Base-by-base conservation (phyloP, 1,140 invertebrate species). In the Antheraea pernyi region DNA sequence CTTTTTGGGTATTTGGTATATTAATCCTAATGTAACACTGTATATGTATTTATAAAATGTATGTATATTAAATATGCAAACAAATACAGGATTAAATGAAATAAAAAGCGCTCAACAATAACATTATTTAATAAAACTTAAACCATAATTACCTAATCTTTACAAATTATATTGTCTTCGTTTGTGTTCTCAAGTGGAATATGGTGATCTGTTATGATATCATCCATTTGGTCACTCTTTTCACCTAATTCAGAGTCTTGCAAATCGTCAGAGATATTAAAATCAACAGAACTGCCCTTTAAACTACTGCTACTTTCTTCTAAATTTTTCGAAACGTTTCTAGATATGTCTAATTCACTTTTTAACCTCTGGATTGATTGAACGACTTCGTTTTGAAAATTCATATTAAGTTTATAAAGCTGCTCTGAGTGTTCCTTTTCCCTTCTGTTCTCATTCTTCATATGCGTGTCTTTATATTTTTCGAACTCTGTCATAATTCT, bases 371-470 rank as follows among this genome's bases (percentile, higher is more conserved):
- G 90, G 60, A 92, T 81, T 0, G 86, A 77, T 68, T 92, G 88
- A 19, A 92, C 85, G 0, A 92, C 88, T 74, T 92, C 90, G 59
- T 84, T 90, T 70, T 92, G 90, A 69, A 88, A 91, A 77, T 85
- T 92, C 86, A 92, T 90, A 74, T 92, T 90, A 13, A 92, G 65
- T 72, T 90, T 92, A 66, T 92, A 92, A 19, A 92, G 67, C 60
- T 92, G 90, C 48, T 92, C 90, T 0, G 90, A 86, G 70, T 92
- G 85, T 19, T 92, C 90, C 46, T 85, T 89, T 68, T 92, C 88
- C 67, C 86, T 80, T 76, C 90, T 82, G 0, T 84, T 39, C 71
- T 92, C 90, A 65, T 83, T 89, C 42, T 80, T 90, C 65, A 87
- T 71, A 74, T 91, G 82, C 1, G 81, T 86, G 6, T 92, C 90